Evolutionary conservation across 2,113 vertebrate species (phyloP), one percentile per base, ranked within the genome.

Genomic region (Lepus timidus): DNA sequence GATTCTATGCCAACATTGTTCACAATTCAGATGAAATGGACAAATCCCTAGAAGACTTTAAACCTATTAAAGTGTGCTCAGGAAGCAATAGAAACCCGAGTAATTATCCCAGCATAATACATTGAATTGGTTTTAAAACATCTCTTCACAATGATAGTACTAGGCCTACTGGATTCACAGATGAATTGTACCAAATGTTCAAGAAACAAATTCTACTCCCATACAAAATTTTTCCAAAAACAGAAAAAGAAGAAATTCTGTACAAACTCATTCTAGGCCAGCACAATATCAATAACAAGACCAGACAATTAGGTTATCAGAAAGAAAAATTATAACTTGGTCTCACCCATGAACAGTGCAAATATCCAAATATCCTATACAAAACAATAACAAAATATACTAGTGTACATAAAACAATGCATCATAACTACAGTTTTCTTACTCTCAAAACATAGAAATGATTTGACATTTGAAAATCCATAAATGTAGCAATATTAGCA

Each of bases 101-200:
- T 85, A 65, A 44, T 62, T 71, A 9, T 44, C 49, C 55, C 49
- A 68, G 27, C 83, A 58, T 78, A 80, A 71, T 86, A 44, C 65
- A 80, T 91, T 73, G 14, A 94, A 80, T 55, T 33, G 9, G 29
- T 58, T 80, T 58, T 86, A 44, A 73, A 58, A 86, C 86, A 49
- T 73, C 33, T 22, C 80, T 36, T 81, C 61, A 80, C 61, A 86
- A 11, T 70, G n/a, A 55, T 22, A 80, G 44, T 23, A 65, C 17
- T 23, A 65, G 58, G 58, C 67, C 36, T 67, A 5, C 65, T 74
- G 49, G 58, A 61, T 55, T 94, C 85, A 73, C 9, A 75, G 73
- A 73, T 90, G 27, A 64, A 71, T 74, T 80, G 39, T 64, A 36
- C n/a, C 29, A 75, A 65, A 62, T 83, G 51, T 31, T 91, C 58